Conservation (phyloP, 2,113 vertebrate genomes). For the Budorcas taxicolor region DNA sequence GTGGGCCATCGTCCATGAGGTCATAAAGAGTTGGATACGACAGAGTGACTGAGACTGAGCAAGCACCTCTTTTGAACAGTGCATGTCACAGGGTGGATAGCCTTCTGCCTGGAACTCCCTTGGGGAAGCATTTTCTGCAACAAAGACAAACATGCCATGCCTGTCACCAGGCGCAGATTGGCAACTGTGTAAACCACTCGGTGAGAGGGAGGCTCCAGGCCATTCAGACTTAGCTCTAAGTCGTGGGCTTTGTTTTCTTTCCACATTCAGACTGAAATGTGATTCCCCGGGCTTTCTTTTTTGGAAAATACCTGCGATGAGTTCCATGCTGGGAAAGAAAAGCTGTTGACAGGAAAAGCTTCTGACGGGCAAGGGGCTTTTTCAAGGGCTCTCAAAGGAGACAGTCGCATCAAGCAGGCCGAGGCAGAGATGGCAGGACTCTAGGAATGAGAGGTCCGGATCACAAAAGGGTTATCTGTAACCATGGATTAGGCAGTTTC, state of each 20-base stretch:
- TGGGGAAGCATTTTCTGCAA: conserved; percentile 52
- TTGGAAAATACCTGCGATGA: conserved; percentile 64
- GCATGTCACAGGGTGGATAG: background rate
- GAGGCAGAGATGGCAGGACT: background rate
- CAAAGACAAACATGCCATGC: conserved; percentile 59
- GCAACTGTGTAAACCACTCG: conserved; percentile 45
- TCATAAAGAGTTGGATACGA: background rate
- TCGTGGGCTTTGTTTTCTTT: conserved; percentile 64
- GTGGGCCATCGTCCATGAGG: background rate
- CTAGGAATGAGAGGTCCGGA: background rate
- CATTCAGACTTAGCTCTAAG: conserved; percentile 50
- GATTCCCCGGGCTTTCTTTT: conserved; percentile 66
- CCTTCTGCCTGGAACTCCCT: conserved; percentile 17
- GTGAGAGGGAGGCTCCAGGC: conserved; percentile 39
- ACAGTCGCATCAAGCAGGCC: conserved; percentile 25
- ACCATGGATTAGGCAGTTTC: background rate
- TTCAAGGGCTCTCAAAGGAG: conserved; percentile 45
- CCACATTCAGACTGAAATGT: conserved; percentile 70
- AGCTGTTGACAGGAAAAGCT: conserved; percentile 66
- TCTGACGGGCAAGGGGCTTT: conserved; percentile 46
- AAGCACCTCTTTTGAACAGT: background rate
- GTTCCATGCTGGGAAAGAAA: conserved; percentile 59
- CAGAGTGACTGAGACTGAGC: background rate
- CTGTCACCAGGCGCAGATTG: conserved; percentile 49
- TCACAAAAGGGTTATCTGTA: background rate